Evolutionary conservation across 2,113 vertebrate species (phyloP), one percentile per base, ranked within the genome.

Genomic region (Ahaetulla prasina): DNA sequence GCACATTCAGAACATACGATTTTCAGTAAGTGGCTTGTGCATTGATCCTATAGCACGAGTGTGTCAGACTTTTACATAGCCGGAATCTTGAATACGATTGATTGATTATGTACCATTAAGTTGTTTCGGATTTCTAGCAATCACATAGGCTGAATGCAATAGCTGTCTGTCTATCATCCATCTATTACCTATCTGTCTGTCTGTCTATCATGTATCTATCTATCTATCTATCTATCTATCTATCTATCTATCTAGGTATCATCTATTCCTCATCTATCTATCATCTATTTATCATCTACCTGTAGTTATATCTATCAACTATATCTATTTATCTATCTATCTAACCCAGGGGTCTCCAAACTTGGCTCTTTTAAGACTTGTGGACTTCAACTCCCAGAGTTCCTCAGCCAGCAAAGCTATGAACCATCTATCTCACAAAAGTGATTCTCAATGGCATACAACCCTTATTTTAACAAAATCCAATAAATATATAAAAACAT

Each of bases 1-100:
- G 88, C 18, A 88, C 39, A 94, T 96, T 96, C 94, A 95, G 87
- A 74, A 96, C 96, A 95, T 95, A 96, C 95, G 96, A 92, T 93
- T 95, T 95, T 91, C 92, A 88, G 45, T 92, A 87, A 96, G 91
- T 93, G 91, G 68, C 92, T 95, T 85, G 94, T 96, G 86, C 93
- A 96, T 96, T 96, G 96, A 96, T 94, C 95, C 96, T 95, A 23
- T 0, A 39, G 55, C 43, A 45, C 80, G 80, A 53, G 93, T 94
- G 96, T 94, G 87, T 30, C 12, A 88, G 89, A 63, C 85, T 96
- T 93, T 96, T 94, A 92, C 91, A 91, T 1, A 84, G 90, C 86
- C 92, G 4, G 9, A 45, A 50, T 92, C 57, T 93, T 94, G 74
- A 91, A 94, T 95, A 93, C 89, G 8, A 22, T 80, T 43, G n/a